These are phyloP conservation scores for Adoxophyes honmai DNA, from an alignment of 1,140 invertebrate genomes.

Conservation along the genomic window DNA sequence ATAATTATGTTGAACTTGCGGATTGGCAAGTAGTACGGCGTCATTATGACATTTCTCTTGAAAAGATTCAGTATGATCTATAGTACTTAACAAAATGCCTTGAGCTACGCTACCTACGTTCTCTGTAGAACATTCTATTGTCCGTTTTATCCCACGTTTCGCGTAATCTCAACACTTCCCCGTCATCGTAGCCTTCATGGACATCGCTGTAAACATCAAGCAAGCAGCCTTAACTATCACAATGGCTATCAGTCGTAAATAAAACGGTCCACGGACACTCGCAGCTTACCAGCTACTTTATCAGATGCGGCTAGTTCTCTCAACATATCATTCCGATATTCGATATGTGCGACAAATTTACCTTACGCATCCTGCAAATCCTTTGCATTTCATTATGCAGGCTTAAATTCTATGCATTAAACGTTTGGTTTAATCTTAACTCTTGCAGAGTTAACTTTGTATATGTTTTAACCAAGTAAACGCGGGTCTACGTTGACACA, in stretches of 20 bases:
- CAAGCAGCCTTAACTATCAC: neutral
- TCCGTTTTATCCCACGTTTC: too few species aligned
- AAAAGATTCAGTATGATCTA: too few species aligned
- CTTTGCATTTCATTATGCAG: neutral
- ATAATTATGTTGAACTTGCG: too few species aligned
- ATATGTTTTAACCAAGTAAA: slow-evolving; percentile 3
- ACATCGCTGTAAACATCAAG: slow-evolving; percentile 3
- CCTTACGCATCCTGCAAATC: slow-evolving; percentile 7
- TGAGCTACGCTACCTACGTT: too few species aligned
- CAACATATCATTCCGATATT: slow-evolving; percentile 34
- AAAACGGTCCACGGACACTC: slow-evolving; percentile 1
- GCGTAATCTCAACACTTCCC: too few species aligned
- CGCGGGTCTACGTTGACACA: slow-evolving; percentile 24
- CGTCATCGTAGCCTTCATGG: neutral
- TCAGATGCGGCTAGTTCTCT: slow-evolving; percentile 33
- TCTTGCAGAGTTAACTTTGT: neutral
- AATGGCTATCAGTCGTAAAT: slow-evolving; percentile 6
- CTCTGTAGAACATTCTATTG: too few species aligned
- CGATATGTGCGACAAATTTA: slow-evolving; percentile 23
- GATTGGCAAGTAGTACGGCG: too few species aligned
- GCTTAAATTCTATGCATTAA: neutral
- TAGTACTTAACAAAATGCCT: too few species aligned
- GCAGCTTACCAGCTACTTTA: slow-evolving; percentile 27
- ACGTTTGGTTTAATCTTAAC: neutral
- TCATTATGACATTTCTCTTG: too few species aligned